Percentiles rank a stretch among this genome's conserved stretches.
Conservation (phyloP, 2,113 vertebrate species). For the Acinonyx jubatus region DNA sequence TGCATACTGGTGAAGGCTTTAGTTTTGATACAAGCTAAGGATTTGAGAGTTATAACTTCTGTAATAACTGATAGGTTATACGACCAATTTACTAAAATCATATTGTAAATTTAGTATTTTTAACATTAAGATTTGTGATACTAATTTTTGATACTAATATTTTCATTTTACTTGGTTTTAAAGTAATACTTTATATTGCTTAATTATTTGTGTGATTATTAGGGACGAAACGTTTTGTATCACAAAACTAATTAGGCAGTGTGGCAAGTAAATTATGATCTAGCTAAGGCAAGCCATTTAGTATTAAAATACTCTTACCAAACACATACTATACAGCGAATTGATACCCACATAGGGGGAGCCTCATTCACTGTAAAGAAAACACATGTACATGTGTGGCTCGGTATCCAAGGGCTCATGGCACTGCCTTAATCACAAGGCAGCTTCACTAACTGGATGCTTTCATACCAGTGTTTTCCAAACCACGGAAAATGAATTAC, state of each 20-base stretch:
- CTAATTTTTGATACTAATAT: slow-evolving; percentile 22
- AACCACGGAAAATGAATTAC: neutral
- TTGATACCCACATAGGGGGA: neutral
- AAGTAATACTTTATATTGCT: neutral
- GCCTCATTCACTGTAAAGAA: neutral
- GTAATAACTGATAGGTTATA: neutral
- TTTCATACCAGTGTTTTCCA: neutral
- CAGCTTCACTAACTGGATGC: neutral
- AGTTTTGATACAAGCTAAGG: neutral
- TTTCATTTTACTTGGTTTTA: neutral
- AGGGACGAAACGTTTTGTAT: neutral
- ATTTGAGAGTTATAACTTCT: neutral
- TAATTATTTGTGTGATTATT: neutral
- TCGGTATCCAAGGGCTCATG: neutral
- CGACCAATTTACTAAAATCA: slow-evolving; percentile 10
- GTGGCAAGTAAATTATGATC: neutral
- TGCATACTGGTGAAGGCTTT: neutral
- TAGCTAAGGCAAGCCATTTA: neutral
- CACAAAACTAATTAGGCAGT: neutral
- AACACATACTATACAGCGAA: neutral
- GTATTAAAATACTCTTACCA: neutral
- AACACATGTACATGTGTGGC: neutral
- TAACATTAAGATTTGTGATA: slow-evolving; percentile 28
- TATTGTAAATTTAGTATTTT: neutral
- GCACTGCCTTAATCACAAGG: neutral